Percentiles rank a stretch among this genome's conserved stretches.
These are phyloP conservation scores for Cheilosia pagana DNA, from an alignment of 2,888 invertebrate species.

Conservation along the genomic window DNA sequence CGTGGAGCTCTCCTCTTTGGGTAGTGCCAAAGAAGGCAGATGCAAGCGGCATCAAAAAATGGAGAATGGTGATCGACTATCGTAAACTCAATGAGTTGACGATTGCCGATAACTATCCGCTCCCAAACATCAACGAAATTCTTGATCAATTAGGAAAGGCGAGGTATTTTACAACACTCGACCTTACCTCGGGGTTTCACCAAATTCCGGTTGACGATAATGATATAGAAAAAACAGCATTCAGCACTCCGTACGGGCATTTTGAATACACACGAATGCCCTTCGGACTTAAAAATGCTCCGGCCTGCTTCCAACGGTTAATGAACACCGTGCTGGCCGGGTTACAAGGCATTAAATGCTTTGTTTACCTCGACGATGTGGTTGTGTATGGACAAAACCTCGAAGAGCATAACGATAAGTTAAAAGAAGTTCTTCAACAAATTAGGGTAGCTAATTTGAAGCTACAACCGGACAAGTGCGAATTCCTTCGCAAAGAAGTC, in stretches of 20 bases:
- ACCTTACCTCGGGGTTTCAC: slow-evolving; percentile 15
- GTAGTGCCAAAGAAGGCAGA: slow-evolving; percentile 28
- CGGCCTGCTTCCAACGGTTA: slow-evolving; percentile 23
- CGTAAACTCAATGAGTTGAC: slow-evolving; percentile 36
- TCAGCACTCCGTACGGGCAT: slow-evolving; percentile 12
- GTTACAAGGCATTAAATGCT: slow-evolving; percentile 24
- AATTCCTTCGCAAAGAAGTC: slow-evolving; percentile 30
- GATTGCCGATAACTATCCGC: slow-evolving; percentile 26
- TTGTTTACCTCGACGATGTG: slow-evolving; percentile 32
- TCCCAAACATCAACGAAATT: slow-evolving; percentile 28
- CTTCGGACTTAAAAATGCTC: slow-evolving; percentile 17
- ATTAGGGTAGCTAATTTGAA: slow-evolving; percentile 28
- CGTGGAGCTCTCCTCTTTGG: slow-evolving; percentile 26
- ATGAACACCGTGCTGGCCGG: slow-evolving; percentile 34
- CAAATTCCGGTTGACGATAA: slow-evolving; percentile 19
- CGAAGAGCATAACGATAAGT: slow-evolving; percentile 28
- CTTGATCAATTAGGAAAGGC: slow-evolving; percentile 35
- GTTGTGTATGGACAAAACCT: slow-evolving; percentile 25
- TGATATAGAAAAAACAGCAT: slow-evolving; percentile 22
- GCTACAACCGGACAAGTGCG: neutral
- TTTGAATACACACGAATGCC: slow-evolving; percentile 4
- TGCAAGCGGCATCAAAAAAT: slow-evolving; percentile 17
- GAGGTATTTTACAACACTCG: slow-evolving; percentile 20
- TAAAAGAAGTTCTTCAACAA: slow-evolving; percentile 23
- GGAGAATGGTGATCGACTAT: slow-evolving; percentile 42